Percentiles rank a stretch among this genome's conserved stretches.
These are phyloP conservation scores for Coregonus suidteri DNA, from an alignment of 2,797 vertebrate species.

Conservation along the genomic window DNA sequence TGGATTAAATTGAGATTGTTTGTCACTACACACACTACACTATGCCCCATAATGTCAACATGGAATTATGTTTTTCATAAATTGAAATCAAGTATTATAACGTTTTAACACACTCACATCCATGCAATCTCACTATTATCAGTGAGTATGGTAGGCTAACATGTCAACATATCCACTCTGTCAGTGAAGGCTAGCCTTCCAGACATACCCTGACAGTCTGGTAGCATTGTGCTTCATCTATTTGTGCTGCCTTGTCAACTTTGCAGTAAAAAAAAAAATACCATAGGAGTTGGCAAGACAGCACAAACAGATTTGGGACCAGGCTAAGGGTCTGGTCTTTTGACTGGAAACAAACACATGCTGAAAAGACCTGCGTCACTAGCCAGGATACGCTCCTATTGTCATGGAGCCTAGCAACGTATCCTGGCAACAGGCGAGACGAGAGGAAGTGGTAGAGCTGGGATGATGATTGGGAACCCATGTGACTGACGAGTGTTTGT, in stretches of 20 bases:
- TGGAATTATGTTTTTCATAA: too few species aligned
- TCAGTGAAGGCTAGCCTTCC: background rate
- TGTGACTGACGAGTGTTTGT: slow-evolving; percentile 65
- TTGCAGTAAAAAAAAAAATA: background rate
- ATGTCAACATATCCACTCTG: background rate
- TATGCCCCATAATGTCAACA: too few species aligned
- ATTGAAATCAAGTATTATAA: too few species aligned
- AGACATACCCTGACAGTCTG: too few species aligned
- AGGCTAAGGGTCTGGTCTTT: slow-evolving; percentile 20
- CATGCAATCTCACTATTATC: background rate
- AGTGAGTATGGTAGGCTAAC: background rate
- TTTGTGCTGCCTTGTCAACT: too few species aligned
- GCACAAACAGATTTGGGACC: too few species aligned
- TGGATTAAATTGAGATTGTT: too few species aligned
- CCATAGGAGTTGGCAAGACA: too few species aligned
- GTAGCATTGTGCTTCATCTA: too few species aligned
- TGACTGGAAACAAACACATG: slow-evolving; percentile 44
- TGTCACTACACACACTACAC: too few species aligned
- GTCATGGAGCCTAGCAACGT: slow-evolving; percentile 60
- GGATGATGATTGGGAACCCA: slow-evolving; percentile 50
- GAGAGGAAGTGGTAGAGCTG: slow-evolving; percentile 53
- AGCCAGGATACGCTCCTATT: slow-evolving; percentile 53
- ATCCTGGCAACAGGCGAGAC: slow-evolving; percentile 59
- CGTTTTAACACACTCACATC: too few species aligned
- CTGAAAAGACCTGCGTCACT: slow-evolving; percentile 58